These are phyloP conservation scores for Florisuga fusca DNA, from an alignment of 2,797 vertebrate genomes.

Conservation along the genomic window DNA sequence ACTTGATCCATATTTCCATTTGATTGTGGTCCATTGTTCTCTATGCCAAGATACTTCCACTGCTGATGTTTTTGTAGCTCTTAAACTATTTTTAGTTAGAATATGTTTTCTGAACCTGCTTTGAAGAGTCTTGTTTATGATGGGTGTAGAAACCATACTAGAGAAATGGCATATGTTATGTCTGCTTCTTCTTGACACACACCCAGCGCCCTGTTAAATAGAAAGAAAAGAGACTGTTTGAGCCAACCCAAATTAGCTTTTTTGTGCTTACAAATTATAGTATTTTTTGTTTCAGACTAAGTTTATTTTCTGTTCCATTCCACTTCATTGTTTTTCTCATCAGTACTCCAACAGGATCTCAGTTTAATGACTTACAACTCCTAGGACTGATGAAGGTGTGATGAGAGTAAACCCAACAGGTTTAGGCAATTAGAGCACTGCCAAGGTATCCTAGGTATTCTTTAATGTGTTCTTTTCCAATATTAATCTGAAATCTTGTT, in stretches of 20 bases:
- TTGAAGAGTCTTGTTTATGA: not conserved
- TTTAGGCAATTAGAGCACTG: not conserved
- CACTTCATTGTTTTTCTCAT: not conserved
- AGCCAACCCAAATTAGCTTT: not conserved
- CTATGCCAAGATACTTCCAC: not conserved
- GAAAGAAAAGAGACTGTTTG: not conserved
- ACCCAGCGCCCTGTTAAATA: not conserved
- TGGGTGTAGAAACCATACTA: not conserved
- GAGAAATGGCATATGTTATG: not conserved
- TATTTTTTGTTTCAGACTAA: not conserved
- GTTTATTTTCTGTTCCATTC: not conserved
- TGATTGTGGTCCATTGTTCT: not conserved
- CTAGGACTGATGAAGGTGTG: not conserved
- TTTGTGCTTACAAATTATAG: not conserved
- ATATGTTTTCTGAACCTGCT: not conserved
- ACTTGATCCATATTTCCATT: not conserved
- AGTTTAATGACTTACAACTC: not conserved
- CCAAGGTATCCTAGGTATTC: not conserved
- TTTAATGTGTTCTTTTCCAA: not conserved
- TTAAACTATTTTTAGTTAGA: not conserved
- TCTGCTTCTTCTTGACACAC: not conserved
- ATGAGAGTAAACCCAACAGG: not conserved
- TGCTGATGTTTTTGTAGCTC: not conserved
- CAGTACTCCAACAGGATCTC: not conserved
- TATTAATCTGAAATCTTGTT: not conserved